Base-by-base conservation (phyloP, 2,113 vertebrate genomes). In the Neodon shergylaensis region DNA sequence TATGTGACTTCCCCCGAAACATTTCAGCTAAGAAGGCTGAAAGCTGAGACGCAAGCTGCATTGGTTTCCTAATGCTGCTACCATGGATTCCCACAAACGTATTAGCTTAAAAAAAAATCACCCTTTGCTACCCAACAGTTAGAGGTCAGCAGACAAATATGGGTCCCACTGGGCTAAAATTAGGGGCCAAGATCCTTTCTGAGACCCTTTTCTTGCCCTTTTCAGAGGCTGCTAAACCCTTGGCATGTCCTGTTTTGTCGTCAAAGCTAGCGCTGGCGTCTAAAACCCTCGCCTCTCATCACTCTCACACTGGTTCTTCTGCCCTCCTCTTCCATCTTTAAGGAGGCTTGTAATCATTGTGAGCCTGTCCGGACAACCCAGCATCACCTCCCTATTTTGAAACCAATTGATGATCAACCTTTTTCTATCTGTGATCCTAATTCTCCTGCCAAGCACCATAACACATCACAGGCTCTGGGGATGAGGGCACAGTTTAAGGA, bases 331-430 rank as follows among this genome's bases (percentile, higher is more conserved):
- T 77, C 31, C 24, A 91, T 19, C 78, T 82, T 92, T 78, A 86
- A 95, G 36, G 44, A 72, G 14, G 33, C 33, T 54, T 90, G 11
- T 91, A 92, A 92, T 39, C 49, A 94, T 5, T 79, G n/a, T 47
- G 54, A 82, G 7, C 78, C 42, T 66, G 83, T 33, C 44, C 7
- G 10, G 33, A 54, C 83, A 86, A 95, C 47, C 72, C 47, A 96
- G 49, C 28, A 82, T 78, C 82, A 96, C 74, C 47, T 94, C 49
- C 47, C 47, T 87, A 91, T 68, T 90, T 96, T 85, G 90, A 97
- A 87, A 89, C 70, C 47, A 94, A 90, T 47, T 95, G 89, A 88
- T 82, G 52, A 91, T 24, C n/a, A 92, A 65, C n/a, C n/a, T 90
- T 76, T 74, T 49, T 65, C 36, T n/a, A 91, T 73, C 61, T 65